A percentile compares a stretch with the other conserved stretches of the same genome.
phyloP scores from a whole-genome alignment of 2,113 vertebrate species.

The Canis aureus region DNA sequence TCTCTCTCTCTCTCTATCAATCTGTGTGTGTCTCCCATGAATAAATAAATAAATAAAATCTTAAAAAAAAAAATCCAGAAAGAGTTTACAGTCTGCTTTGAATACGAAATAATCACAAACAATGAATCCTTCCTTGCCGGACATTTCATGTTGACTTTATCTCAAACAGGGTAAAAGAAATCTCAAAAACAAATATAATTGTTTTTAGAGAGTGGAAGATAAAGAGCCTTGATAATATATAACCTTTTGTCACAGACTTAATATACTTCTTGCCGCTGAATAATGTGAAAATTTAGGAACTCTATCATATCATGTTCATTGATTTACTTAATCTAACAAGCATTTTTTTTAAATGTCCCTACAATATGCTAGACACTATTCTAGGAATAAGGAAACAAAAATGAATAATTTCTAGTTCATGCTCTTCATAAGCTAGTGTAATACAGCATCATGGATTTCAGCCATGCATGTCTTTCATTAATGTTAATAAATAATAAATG shows the following conservation, averaged over 20 bases:
- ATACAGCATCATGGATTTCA: neutral
- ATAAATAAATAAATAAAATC: too few relatives aligned
- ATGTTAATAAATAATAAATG: neutral
- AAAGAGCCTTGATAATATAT: neutral
- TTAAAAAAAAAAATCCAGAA: neutral
- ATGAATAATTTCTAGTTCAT: neutral
- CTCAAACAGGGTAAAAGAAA: neutral
- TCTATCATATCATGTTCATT: neutral
- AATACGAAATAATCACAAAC: neutral
- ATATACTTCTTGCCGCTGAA: neutral
- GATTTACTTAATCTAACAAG: neutral
- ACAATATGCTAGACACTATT: neutral
- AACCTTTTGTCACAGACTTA: neutral
- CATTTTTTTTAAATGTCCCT: neutral
- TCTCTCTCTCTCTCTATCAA: too few relatives aligned
- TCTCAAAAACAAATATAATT: neutral
- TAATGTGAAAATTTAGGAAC: neutral
- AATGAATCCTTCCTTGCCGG: neutral
- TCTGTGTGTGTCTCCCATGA: too few relatives aligned
- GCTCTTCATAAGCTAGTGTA: neutral
- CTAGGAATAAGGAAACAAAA: constrained; percentile 18
- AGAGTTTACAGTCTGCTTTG: neutral
- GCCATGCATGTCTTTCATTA: neutral
- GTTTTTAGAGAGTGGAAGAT: neutral
- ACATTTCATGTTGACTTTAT: constrained; percentile 9